Percentiles rank a stretch among this genome's conserved stretches.
These are phyloP conservation scores for Amblyopsis hoosieri DNA, from an alignment of 2,797 vertebrate species.

Conservation along the genomic window DNA sequence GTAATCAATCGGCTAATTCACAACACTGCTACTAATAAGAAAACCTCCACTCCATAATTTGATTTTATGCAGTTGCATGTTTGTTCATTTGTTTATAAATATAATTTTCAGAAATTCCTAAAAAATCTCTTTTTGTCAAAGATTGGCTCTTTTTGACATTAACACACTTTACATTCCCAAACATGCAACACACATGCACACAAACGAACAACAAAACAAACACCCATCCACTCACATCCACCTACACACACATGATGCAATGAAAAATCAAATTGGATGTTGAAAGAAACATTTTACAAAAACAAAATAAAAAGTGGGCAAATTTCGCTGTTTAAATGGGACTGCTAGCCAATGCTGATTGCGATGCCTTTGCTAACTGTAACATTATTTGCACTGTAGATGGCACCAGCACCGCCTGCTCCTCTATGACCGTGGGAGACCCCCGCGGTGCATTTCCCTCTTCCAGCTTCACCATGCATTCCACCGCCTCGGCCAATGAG, in stretches of 20 bases:
- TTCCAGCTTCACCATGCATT: constrained; percentile 93
- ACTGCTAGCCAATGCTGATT: constrained; percentile 88
- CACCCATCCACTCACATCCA: constrained; percentile 18
- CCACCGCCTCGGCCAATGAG: constrained; percentile 89
- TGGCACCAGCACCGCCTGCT: constrained; percentile 89
- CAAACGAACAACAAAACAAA: constrained; percentile 29
- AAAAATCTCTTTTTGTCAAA: constrained; percentile 27
- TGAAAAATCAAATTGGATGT: constrained; percentile 56
- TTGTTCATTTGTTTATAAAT: constrained; percentile 16
- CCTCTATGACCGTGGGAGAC: constrained; percentile 97
- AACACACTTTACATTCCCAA: constrained; percentile 26
- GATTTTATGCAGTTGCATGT: constrained; percentile 19
- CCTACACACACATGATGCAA: constrained; percentile 44
- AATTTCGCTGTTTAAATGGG: constrained; percentile 87
- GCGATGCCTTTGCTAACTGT: constrained; percentile 88
- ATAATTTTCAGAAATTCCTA: constrained; percentile 3
- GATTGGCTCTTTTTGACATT: constrained; percentile 22
- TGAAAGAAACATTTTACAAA: constrained; percentile 21
- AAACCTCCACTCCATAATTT: constrained; percentile 15
- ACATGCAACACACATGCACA: constrained; percentile 20
- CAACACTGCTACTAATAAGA: constrained; percentile 40
- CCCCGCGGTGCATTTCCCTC: constrained; percentile 97
- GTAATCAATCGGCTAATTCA: constrained; percentile 22
- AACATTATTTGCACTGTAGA: constrained; percentile 96
- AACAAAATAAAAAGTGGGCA: constrained; percentile 46